Conservation (phyloP, 2,113 vertebrate genomes). For the Nicator chloris region DNA sequence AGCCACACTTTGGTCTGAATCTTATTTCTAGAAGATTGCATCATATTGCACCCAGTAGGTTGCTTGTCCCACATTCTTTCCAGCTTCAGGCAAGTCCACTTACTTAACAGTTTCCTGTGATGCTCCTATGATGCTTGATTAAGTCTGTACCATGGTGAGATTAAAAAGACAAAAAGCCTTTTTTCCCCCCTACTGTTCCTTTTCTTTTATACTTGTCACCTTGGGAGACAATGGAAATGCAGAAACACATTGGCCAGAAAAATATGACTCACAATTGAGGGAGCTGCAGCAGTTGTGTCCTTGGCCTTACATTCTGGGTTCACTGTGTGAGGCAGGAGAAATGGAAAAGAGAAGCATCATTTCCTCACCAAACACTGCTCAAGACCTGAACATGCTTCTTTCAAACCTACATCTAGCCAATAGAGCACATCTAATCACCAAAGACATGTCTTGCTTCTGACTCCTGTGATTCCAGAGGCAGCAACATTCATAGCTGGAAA, state of each 20-base stretch:
- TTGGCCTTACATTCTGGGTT: not conserved
- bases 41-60: not conserved
- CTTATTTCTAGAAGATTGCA: not conserved
- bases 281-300: not conserved
- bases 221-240: conserved; percentile 10
- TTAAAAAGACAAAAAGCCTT: not conserved
- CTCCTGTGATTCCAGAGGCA: not conserved
- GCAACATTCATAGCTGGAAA: not conserved
- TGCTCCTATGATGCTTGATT: not conserved
- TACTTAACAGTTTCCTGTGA: not conserved
- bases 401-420: not conserved
- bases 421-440: not conserved
- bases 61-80: not conserved
- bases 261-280: not conserved
- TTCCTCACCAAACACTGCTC: not conserved
- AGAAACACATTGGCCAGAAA: not conserved
- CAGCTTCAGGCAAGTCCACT: not conserved
- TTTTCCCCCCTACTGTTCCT: not conserved
- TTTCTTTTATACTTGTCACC: not conserved
- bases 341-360: not conserved
- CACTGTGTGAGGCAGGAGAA: not conserved
- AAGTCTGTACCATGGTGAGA: not conserved
- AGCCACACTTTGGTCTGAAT: not conserved
- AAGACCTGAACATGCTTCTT: not conserved
- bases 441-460: not conserved